Evolutionary conservation across 2,797 vertebrate genomes (phyloP), one percentile per base, ranked within the genome.

Genomic region (Spizella passerina): DNA sequence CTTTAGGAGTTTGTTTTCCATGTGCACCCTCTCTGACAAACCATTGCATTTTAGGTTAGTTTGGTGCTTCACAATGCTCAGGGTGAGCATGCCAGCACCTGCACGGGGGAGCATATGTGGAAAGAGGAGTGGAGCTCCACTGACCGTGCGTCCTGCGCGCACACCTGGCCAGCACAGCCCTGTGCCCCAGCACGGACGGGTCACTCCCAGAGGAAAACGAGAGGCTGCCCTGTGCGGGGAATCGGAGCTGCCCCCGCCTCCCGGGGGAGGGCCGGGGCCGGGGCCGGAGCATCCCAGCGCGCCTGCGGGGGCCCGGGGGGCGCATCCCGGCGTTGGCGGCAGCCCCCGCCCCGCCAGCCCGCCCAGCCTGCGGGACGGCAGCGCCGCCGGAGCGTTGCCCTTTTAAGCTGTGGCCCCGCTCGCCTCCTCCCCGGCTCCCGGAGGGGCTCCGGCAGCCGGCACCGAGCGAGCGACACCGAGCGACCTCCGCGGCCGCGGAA

Each of bases 371-470:
- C 22, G 76, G 88, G 81, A 80, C 53, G 76, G 71, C 88, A 12
- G 79, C 79, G 43, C 61, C 38, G 30, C 3, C 17, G 49, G 20
- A 66, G 80, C 95, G 77, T 94, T 50, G 93, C 95, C 96, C 85
- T 94, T 98, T 97, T 98, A 97, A 98, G 96, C 94, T 55, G 63
- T 32, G 82, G 77, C 59, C 71, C 57, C 91, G 0, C 60, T 43
- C 14, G 26, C 91, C 93, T 90, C 44, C 88, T 66, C 90, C 82
- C 75, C 66, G 71, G 88, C 50, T 91, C 93, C 91, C 88, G 82
- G 66, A 75, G 93, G 93, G 82, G 88, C 86, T 94, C 76, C 71
- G 64, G 59, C 94, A 88, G 90, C 94, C 30, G 72, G 59, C 41
- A 66, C 78, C 9, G 69, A 83, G 4, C 43, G 82, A 52, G 70